A percentile compares a stretch with the other conserved stretches of the same genome.
Conservation (phyloP, 2,113 vertebrate species). For the Hemibagrus wyckioides region DNA sequence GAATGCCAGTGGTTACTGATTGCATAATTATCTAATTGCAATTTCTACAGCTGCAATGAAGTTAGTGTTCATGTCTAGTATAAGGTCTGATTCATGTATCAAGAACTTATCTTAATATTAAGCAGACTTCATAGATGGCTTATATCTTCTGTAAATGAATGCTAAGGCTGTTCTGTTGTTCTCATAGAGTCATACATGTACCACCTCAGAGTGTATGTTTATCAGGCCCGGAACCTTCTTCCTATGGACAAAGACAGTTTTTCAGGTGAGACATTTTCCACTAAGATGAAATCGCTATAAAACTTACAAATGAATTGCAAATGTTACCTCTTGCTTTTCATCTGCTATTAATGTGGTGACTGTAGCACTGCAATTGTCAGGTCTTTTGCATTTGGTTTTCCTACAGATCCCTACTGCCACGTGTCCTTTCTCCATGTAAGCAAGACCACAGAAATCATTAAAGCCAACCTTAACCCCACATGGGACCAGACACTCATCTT, state of each 20-base stretch:
- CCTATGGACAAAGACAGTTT: slow-evolving; percentile 98
- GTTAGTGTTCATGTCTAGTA: background rate
- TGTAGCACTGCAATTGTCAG: slow-evolving; percentile 1
- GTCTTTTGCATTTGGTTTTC: slow-evolving; percentile 48
- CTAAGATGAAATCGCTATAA: background rate
- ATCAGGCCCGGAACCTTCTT: slow-evolving; percentile 90
- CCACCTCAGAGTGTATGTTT: slow-evolving; percentile 93
- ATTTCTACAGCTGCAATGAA: background rate
- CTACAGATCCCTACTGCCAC: slow-evolving; percentile 91
- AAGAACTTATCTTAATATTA: background rate
- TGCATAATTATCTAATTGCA: background rate
- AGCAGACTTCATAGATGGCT: background rate
- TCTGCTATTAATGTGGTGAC: background rate
- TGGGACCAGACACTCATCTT: slow-evolving; percentile 98
- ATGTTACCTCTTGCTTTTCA: slow-evolving; percentile 23
- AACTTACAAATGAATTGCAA: background rate
- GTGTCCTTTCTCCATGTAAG: slow-evolving; percentile 94
- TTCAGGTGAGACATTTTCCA: slow-evolving; percentile 79
- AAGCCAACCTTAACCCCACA: slow-evolving; percentile 87
- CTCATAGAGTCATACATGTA: slow-evolving; percentile 81
- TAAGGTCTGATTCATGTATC: background rate
- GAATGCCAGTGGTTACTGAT: slow-evolving; percentile 11
- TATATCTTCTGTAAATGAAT: background rate
- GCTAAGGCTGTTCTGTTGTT: background rate
- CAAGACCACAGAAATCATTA: slow-evolving; percentile 91